Evolutionary conservation across 2,113 vertebrate species (phyloP).

Genomic region (Lepus americanus): DNA sequence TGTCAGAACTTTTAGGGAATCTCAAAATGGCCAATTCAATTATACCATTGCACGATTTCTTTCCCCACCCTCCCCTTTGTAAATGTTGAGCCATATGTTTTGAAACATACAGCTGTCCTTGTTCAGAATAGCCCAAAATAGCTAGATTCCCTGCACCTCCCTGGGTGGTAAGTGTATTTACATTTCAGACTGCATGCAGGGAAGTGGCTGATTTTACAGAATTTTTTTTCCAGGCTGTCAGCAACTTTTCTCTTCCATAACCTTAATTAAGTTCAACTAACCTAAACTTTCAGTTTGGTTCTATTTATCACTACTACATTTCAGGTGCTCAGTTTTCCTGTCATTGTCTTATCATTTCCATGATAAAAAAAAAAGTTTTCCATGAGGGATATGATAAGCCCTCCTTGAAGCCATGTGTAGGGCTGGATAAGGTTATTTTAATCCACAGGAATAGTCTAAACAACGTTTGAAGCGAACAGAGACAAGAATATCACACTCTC

Average conservation of each 20-base stretch:
- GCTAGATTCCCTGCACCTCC: slow-evolving; percentile 80
- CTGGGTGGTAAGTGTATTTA: slow-evolving; percentile 87
- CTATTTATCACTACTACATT: slow-evolving; percentile 75
- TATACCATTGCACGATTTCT: not conserved
- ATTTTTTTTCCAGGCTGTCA: slow-evolving; percentile 80
- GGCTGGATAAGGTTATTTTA: slow-evolving; percentile 16
- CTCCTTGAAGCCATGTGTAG: not conserved
- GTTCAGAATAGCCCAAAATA: slow-evolving; percentile 84
- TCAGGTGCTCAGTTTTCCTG: slow-evolving; percentile 71
- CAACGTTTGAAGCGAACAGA: not conserved
- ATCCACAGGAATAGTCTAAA: slow-evolving; percentile 6
- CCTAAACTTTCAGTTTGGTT: slow-evolving; percentile 73
- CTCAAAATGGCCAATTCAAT: slow-evolving; percentile 73
- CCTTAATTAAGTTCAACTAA: slow-evolving; percentile 83
- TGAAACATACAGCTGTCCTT: slow-evolving; percentile 85
- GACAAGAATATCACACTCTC: not conserved
- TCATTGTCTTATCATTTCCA: slow-evolving; percentile 78
- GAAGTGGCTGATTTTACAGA: slow-evolving; percentile 84
- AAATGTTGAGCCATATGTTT: slow-evolving; percentile 82
- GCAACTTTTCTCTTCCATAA: slow-evolving; percentile 83
- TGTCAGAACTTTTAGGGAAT: slow-evolving; percentile 49
- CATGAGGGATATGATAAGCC: not conserved
- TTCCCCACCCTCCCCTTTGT: not conserved
- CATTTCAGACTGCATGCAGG: slow-evolving; percentile 85
- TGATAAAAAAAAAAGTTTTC: slow-evolving; percentile 56